Percentiles rank a stretch among this genome's conserved stretches.
phyloP scores from a whole-genome alignment of 2,797 vertebrate species.

The Zenarchopterus dispar region DNA sequence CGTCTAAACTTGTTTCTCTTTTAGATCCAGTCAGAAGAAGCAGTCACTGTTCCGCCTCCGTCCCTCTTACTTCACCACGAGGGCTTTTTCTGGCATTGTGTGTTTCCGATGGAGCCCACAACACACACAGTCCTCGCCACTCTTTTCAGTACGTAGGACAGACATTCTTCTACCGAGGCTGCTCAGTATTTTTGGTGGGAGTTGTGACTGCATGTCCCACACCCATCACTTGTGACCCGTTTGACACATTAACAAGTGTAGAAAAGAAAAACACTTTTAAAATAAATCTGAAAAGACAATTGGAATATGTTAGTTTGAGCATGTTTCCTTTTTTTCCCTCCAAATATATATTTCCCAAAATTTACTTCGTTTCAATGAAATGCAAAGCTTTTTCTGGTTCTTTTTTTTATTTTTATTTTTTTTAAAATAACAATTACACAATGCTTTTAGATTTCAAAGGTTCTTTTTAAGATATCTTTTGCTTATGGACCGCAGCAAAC shows the following conservation, averaged over 20 bases:
- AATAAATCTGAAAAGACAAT: no score
- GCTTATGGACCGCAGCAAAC: slow-evolving; percentile 75
- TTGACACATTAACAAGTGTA: no score
- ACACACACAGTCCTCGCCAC: slow-evolving; percentile 83
- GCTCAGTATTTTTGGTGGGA: slow-evolving; percentile 10
- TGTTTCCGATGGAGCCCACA: slow-evolving; percentile 82
- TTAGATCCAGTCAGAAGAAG: slow-evolving; percentile 30
- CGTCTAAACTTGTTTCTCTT: slow-evolving; percentile 4
- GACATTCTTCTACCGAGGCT: neutral
- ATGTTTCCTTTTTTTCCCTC: no score
- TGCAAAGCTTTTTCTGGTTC: no score
- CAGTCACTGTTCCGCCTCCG: slow-evolving; percentile 6
- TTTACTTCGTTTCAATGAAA: no score
- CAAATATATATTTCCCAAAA: no score
- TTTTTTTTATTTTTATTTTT: no score
- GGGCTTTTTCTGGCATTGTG: slow-evolving; percentile 90
- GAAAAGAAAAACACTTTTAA: no score
- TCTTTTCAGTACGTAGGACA: slow-evolving; percentile 85
- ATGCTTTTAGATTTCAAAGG: neutral
- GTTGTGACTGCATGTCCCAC: slow-evolving; percentile 13
- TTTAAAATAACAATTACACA: slow-evolving; percentile 20
- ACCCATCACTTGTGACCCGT: neutral
- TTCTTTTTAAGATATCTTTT: neutral
- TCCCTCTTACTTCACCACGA: slow-evolving; percentile 84
- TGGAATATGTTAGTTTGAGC: no score